Evolutionary conservation across 2,888 invertebrate species (phyloP).

Genomic region (Eupithecia centaureata): DNA sequence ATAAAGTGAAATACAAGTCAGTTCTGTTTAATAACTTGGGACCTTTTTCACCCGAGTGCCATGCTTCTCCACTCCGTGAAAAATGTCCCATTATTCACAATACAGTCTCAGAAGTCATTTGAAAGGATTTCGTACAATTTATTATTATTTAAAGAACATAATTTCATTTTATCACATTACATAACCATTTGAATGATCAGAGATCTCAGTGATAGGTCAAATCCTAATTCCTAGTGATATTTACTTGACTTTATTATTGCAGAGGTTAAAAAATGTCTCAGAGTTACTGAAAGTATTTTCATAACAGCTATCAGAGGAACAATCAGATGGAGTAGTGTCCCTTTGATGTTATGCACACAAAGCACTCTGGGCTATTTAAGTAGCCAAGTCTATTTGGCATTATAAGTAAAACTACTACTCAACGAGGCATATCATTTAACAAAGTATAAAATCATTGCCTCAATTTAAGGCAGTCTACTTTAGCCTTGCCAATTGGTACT

Average conservation of each 20-base stretch:
- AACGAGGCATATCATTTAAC: not conserved
- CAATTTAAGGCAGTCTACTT: not conserved
- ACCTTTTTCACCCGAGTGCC: slow-evolving; percentile 1
- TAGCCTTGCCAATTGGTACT: not conserved
- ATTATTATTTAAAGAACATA: slow-evolving; percentile 28
- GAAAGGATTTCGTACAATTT: slow-evolving; percentile 17
- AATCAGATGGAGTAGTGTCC: not conserved
- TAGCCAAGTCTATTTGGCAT: not conserved
- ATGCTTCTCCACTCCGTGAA: slow-evolving; percentile 8
- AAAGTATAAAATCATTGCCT: not conserved
- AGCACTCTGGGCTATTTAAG: not conserved
- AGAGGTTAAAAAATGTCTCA: not conserved
- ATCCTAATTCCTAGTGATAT: not conserved
- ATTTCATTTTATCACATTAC: slow-evolving; percentile 15
- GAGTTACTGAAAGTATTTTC: not conserved
- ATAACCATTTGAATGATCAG: not conserved
- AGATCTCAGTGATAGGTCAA: slow-evolving; percentile 1
- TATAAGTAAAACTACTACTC: not conserved
- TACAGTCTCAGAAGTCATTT: slow-evolving; percentile 35
- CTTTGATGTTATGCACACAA: not conserved
- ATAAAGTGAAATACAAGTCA: slow-evolving; percentile 65
- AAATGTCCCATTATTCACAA: slow-evolving; percentile 27
- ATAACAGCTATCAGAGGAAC: not conserved
- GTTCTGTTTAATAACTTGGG: slow-evolving; percentile 46
- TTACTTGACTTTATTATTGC: not conserved